Percentiles rank a stretch among this genome's conserved stretches.
Evolutionary conservation across 2,888 invertebrate species (phyloP).

Genomic region (Lamellibrachia columna): DNA sequence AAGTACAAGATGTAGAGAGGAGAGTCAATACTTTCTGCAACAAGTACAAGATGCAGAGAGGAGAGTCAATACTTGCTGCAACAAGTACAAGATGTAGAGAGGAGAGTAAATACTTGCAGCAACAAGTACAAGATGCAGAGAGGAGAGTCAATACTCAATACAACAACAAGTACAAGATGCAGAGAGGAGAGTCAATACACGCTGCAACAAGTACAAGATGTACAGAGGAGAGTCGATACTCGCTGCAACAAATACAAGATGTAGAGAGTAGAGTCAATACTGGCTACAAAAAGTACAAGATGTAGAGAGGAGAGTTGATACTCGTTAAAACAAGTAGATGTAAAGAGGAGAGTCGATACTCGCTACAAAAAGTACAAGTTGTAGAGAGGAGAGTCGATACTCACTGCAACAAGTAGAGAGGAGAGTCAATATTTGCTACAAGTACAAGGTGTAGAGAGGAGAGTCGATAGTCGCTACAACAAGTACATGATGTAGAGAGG

Average conservation of each 20-base stretch:
- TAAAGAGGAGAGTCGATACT: no score
- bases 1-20: neutral
- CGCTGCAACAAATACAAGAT: conserved; percentile 45
- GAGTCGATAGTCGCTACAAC: neutral
- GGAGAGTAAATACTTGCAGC: neutral
- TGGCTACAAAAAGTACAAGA: neutral
- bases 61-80: neutral
- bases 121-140: neutral
- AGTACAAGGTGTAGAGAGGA: neutral
- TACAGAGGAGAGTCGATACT: conserved; percentile 76
- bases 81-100: neutral
- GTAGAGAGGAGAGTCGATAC: conserved; percentile 45
- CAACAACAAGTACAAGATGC: no score
- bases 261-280: neutral
- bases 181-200: no score
- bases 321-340: neutral
- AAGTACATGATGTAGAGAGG: neutral
- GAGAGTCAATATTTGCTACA: neutral
- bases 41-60: neutral
- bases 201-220: conserved; percentile 66
- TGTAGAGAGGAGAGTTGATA: neutral
- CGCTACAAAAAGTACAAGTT: no score
- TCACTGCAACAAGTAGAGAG: conserved; percentile 47
- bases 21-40: neutral
- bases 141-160: no score